Conservation (phyloP, 2,888 invertebrate genomes). For the Luperina testacea region DNA sequence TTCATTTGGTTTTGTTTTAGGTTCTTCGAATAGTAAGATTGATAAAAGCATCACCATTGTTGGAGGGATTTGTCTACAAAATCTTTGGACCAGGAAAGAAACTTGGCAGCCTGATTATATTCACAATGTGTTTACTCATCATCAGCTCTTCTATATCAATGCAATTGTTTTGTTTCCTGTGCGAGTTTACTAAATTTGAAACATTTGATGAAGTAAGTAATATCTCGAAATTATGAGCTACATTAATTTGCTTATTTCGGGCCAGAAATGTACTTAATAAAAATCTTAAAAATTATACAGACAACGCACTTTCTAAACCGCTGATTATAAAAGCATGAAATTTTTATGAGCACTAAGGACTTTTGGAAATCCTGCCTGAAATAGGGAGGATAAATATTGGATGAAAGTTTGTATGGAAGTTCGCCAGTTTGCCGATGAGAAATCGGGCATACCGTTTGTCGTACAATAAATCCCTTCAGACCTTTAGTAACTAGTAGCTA, state of each 20-base stretch:
- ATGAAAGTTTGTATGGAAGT: not conserved
- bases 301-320: not conserved
- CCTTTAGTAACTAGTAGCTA: not conserved
- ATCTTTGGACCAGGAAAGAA: conserved; percentile 99
- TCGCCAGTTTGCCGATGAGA: not conserved
- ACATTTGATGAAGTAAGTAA: conserved; percentile 96
- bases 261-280: not conserved
- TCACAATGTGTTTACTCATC: conserved; percentile 99
- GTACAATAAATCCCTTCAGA: not conserved
- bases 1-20: conserved; percentile 83
- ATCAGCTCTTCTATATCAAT: conserved; percentile 99
- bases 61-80: conserved; percentile 99
- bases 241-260: not conserved
- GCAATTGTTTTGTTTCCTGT: conserved; percentile 99
- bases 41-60: conserved; percentile 99
- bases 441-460: not conserved
- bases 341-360: no score
- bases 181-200: conserved; percentile 98
- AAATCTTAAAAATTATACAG: not conserved
- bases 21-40: conserved; percentile 98
- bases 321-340: not conserved
- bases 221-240: not conserved
- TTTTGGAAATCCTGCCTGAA: no score
- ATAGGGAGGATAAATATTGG: not conserved
- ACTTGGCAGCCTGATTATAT: conserved; percentile 99